phyloP scores from a whole-genome alignment of 2,113 vertebrate genomes.

The Coracopsis vasa region DNA sequence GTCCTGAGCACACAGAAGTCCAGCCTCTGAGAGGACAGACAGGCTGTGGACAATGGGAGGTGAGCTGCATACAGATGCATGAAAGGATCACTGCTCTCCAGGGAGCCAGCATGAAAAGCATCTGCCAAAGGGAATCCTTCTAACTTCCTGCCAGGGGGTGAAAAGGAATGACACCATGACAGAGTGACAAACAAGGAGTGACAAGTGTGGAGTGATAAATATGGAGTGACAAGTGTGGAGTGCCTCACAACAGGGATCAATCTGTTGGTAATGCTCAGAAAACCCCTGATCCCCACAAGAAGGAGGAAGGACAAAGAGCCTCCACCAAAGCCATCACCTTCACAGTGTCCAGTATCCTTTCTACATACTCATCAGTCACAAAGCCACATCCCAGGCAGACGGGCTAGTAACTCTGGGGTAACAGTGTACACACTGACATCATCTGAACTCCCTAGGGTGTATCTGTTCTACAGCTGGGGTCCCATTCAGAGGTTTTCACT shows the following conservation, averaged over 20 bases:
- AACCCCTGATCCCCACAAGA: background rate
- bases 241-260: background rate
- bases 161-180: background rate
- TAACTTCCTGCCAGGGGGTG: background rate
- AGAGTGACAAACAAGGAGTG: background rate
- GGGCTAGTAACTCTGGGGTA: background rate
- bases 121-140: background rate
- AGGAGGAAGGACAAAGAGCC: background rate
- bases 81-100: background rate
- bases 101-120: background rate
- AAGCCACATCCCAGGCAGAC: background rate
- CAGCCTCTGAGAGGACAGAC: fast-evolving
- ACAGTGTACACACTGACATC: background rate
- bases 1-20: background rate
- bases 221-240: background rate
- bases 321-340: background rate
- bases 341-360: background rate
- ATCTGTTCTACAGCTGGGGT: background rate
- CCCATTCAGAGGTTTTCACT: background rate
- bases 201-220: background rate
- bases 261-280: background rate
- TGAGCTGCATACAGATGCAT: background rate
- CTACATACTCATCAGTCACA: background rate
- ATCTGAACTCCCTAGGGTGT: background rate
- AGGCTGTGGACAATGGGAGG: background rate